Base-by-base conservation (phyloP, 2,113 vertebrate genomes). In the Acanthisitta chloris region DNA sequence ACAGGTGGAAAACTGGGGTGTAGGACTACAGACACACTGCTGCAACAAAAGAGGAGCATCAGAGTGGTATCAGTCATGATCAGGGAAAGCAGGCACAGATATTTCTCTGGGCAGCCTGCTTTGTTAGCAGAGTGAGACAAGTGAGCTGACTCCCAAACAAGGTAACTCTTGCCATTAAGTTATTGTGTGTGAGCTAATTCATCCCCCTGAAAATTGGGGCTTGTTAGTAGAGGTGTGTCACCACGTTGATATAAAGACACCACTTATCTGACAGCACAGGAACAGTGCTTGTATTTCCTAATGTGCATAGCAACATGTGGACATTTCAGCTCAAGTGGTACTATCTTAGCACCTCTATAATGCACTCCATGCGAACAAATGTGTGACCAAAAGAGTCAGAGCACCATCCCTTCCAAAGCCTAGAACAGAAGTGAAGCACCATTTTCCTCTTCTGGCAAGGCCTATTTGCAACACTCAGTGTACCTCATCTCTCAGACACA, bases 171-270 rank as follows among this genome's bases (percentile, higher is more conserved):
- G 71, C 76, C 66, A 70, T 80, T 64, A 73, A 74, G 36, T 91
- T 85, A 74, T 52, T 54, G 8, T 19, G 46, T 34, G 36, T 73
- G 49, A 92, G 42, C 29, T 54, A 88, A 88, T 88, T 65, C 28
- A 9, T 40, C 42, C 46, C 38, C 57, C 33, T 62, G 67, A 88
- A 97, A 93, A 92, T 2, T 81, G 26, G 61, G 69, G 61, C 88
- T 93, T 81, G 65, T 92, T 88, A 88, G 54, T 28, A 51, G 64
- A 88, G 88, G 76, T 67, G 76, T 92, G 92, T 93, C 80, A 90
- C 33, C n/a, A 16, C 10, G 51, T 29, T 83, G 59, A 81, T 58
- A 77, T 4, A 66, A 77, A 92, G 76, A 81, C 83, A 92, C 6
- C 67, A 54, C 59, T 86, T 86, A 87, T 2, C 72, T 54, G 72